Base-by-base conservation (phyloP, 2,113 vertebrate genomes). In the Rhinoptilus africanus region DNA sequence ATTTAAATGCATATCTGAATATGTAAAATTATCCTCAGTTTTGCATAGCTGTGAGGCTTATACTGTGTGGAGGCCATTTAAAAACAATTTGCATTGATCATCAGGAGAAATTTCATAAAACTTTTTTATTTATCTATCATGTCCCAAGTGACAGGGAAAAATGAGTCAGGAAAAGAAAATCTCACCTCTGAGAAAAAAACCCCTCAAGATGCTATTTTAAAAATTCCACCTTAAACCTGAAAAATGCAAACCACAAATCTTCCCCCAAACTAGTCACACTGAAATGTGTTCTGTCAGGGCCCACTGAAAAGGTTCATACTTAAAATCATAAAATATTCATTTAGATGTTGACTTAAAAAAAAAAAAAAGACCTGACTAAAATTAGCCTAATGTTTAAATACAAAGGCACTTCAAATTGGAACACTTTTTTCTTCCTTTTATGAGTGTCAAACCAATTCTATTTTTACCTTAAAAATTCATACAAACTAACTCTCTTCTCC, bases 291-390 rank as follows among this genome's bases (percentile, higher is more conserved):
- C 84, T 94, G 53, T 69, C 72, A 89, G 48, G 50, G 27, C 67
- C 75, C 63, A 80, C 50, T 66, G 45, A 74, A 92, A 95, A 88
- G 9, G 13, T 37, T 89, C 30, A 68, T 78, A 85, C 24, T 48
- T 43, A 72, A 82, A 75, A 75, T 64, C 15, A 94, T 93, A 64
- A 93, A 96, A 79, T 90, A 95, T 90, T 96, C 23, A 93, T 94
- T 94, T 90, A 85, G 43, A 82, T 39, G 71, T 85, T 92, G 53
- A 79, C 74, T 90, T 95, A 0, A 91, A 91, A 94, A 67, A n/a
- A 64, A 50, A 69, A 59, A 10, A 17, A 39, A 41, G 17, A 20
- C 7, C 11, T 83, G 19, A 71, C 48, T 94, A 82, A 85, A 97
- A 92, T 88, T 90, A 75, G 32, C 32, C 56, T 92, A 88, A 82